phyloP scores from a whole-genome alignment of 2,113 vertebrate species.

The Callospermophilus lateralis region DNA sequence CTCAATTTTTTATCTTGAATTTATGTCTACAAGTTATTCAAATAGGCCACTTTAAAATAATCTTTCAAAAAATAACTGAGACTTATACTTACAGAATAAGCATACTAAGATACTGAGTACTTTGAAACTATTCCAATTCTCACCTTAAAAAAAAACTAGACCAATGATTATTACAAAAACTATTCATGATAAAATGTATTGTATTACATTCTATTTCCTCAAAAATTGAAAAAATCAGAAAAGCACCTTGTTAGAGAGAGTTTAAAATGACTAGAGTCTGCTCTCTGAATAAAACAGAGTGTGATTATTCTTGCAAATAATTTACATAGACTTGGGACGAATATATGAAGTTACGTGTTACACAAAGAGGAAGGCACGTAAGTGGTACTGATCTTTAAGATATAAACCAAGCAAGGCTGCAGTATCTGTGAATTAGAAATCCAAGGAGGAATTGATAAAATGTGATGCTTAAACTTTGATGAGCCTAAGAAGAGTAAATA shows the following conservation, averaged over 20 bases:
- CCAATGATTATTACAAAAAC: background rate
- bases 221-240: conserved; percentile 56
- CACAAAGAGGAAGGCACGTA: conserved; percentile 51
- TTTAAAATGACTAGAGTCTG: background rate
- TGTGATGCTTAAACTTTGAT: conserved; percentile 40
- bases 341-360: background rate
- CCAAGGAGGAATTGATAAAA: conserved; percentile 60
- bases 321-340: background rate
- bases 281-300: conserved; percentile 5
- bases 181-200: background rate
- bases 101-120: background rate
- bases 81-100: background rate
- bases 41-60: conserved; percentile 26
- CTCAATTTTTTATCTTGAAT: conserved; percentile 11
- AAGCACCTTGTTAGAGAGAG: background rate
- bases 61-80: background rate
- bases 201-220: background rate
- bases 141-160: background rate
- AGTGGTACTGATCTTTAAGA: conserved; percentile 38
- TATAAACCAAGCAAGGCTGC: conserved; percentile 57
- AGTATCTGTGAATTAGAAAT: conserved; percentile 58
- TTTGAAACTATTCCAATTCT: conserved; percentile 1
- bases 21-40: background rate
- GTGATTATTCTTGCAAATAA: conserved; percentile 45
- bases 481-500: conserved; percentile 10